A percentile compares a stretch with the other conserved stretches of the same genome.
Conservation (phyloP, 2,797 vertebrate genomes). For the Sebastes variabilis region DNA sequence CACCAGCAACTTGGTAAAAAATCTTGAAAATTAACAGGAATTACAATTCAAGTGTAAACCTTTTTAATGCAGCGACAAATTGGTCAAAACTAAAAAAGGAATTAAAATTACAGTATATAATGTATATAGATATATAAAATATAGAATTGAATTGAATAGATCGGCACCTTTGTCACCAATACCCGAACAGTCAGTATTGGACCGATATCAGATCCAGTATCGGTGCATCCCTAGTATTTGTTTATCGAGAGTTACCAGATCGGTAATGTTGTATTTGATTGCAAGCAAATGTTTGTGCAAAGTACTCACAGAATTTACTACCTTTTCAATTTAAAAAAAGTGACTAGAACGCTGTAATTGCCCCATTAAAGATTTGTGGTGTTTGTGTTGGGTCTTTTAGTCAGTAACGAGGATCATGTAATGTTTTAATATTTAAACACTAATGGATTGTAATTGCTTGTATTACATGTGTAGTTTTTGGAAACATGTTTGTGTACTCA, state of each 20-base stretch:
- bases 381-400: constrained; percentile 36
- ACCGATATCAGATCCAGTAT: too few relatives aligned
- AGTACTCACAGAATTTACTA: constrained; percentile 38
- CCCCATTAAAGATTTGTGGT: constrained; percentile 24
- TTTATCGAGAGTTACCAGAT: constrained; percentile 25
- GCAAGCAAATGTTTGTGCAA: constrained; percentile 31
- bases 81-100: too few relatives aligned
- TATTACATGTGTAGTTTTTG: constrained; percentile 68
- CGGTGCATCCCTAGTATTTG: neutral
- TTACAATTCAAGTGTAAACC: too few relatives aligned
- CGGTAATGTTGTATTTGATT: constrained; percentile 7
- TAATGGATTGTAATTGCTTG: constrained; percentile 56
- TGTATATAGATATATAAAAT: too few relatives aligned
- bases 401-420: constrained; percentile 25
- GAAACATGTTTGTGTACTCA: constrained; percentile 61
- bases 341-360: constrained; percentile 6
- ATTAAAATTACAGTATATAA: too few relatives aligned
- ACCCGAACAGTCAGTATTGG: too few relatives aligned
- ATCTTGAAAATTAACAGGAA: too few relatives aligned
- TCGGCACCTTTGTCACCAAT: too few relatives aligned
- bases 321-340: constrained; percentile 32
- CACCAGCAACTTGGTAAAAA: too few relatives aligned
- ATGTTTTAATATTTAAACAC: constrained; percentile 52
- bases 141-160: too few relatives aligned
- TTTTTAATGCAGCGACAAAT: too few relatives aligned